Conservation (phyloP, 2,113 vertebrate genomes). For the Apaloderma vittatum region DNA sequence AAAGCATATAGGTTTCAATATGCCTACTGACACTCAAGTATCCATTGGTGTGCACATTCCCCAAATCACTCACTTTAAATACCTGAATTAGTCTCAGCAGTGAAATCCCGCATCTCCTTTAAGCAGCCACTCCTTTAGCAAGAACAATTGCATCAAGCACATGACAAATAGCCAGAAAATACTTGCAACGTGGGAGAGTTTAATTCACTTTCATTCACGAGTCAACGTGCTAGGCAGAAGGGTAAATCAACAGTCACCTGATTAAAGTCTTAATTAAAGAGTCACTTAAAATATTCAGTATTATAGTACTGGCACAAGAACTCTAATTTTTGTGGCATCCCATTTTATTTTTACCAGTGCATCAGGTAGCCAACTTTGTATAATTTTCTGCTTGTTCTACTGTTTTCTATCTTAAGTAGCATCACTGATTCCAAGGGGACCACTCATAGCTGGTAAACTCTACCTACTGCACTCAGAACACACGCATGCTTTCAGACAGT, state of each 20-base stretch:
- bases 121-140: background rate
- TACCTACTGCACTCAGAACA: accelerated
- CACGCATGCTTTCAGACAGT: background rate
- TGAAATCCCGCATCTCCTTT: background rate
- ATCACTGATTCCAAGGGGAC: background rate
- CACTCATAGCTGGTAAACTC: background rate
- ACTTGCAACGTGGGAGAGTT: background rate
- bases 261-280: too few relatives aligned
- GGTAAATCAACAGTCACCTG: too few relatives aligned
- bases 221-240: background rate
- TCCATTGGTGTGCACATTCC: background rate
- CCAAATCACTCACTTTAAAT: background rate
- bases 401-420: background rate
- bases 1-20: background rate
- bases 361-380: background rate
- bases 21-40: background rate
- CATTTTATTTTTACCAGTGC: background rate
- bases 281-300: background rate
- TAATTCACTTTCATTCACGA: background rate
- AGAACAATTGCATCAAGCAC: background rate
- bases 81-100: background rate
- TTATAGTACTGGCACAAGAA: background rate
- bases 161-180: background rate
- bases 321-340: background rate
- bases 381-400: background rate